Evolutionary conservation across 2,797 vertebrate species (phyloP), one percentile per base, ranked within the genome.

Genomic region (Limnodromus scolopaceus): DNA sequence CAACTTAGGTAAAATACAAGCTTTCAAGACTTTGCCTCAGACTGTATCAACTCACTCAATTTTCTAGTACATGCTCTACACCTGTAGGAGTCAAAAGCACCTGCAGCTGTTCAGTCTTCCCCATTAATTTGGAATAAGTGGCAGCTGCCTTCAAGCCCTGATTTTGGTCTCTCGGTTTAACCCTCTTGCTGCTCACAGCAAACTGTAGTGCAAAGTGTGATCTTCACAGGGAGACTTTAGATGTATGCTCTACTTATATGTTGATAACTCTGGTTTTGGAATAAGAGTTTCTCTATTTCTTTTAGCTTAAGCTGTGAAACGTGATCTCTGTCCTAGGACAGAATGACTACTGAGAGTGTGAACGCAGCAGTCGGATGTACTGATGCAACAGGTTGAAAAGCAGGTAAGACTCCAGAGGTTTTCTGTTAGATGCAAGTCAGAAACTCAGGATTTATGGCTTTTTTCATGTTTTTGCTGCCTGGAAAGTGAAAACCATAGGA

Each of bases 11-110:
- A 68, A 91, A 92, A 93, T n/a, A 39, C 2, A 60, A 68, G 53
- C 24, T 51, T 86, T 16, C 51, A 74, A 16, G 53, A 49, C 39
- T 63, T 91, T 53, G 27, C 18, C 41, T 81, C 53, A 68, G 36
- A n/a, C 39, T 77, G 6, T 41, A 77, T 66, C 3, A 64, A 32
- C 24, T 91, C 24, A 34, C 16, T 69, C 69, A 51, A n/a, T 89
- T 94, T 88, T 95, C 81, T 51, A 65, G n/a, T 38, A 28, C 16
- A 53, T 23, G 32, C 11, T 87, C 92, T 83, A 68, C 64, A 94
- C 25, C 64, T 83, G 68, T 45, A 83, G 66, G 36, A 83, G 25
- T 28, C 66, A 66, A 79, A 76, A 89, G 10, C 65, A 94, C 68
- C 81, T 74, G 69, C 41, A 94, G 68, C 68, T 46, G 24, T 46